Evolutionary conservation across 2,888 invertebrate species (phyloP), one percentile per base, ranked within the genome.

Genomic region (Enchytraeus crypticus): DNA sequence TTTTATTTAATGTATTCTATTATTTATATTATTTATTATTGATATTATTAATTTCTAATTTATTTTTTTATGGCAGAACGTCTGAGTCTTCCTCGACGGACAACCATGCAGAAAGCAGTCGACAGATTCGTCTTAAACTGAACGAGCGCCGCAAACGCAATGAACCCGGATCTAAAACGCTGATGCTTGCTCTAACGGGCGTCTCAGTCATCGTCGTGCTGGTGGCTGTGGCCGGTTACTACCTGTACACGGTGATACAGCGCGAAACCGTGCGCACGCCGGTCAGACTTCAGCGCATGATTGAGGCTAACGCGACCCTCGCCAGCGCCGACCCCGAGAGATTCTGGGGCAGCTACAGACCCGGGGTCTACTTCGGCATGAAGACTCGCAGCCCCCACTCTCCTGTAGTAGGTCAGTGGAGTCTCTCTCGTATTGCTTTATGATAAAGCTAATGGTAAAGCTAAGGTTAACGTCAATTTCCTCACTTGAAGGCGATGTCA

Each of bases 371-470:
- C 64, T 79, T 79, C 72, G 79, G 79, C 3, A 59, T 98, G 75
- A 91, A 92, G 80, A 91, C 90, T 0, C 82, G 96, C 58, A 90
- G 90, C 75, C 89, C 92, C 0, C 82, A 86, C 59, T 93, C 96
- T 0, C 84, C 93, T 0, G 87, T 93, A 0, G 87, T 91, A 72
- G 98, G 98, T 66, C 34, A 61, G 58, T 8, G 34, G 14, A 32
- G 38, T n/a, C n/a, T n/a, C n/a, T n/a, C n/a, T n/a, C n/a, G n/a
- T n/a, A n/a, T n/a, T n/a, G n/a, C n/a, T n/a, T n/a, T n/a, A n/a
- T n/a, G n/a, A n/a, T n/a, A n/a, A n/a, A n/a, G n/a, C n/a, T n/a
- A n/a, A n/a, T n/a, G n/a, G n/a, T n/a, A n/a, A n/a, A n/a, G n/a
- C n/a, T n/a, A n/a, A n/a, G n/a, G n/a, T n/a, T n/a, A n/a, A n/a